A percentile compares a stretch with the other conserved stretches of the same genome.
phyloP scores from a whole-genome alignment of 1,140 invertebrate species.

The Platorchestia sp. region DNA sequence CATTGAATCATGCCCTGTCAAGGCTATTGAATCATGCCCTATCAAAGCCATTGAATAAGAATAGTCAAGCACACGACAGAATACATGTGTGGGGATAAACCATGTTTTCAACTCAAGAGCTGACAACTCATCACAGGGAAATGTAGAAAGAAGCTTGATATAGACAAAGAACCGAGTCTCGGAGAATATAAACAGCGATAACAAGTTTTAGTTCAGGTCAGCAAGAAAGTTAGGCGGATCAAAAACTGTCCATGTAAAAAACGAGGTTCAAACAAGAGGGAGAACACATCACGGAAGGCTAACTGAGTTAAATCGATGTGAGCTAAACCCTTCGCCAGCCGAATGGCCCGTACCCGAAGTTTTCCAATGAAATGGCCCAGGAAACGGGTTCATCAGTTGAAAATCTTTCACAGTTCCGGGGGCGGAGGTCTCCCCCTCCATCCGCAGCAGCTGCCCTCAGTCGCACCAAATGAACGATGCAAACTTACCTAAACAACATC shows the following conservation, averaged over 20 bases:
- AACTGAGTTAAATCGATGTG: conserved; percentile 38
- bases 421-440: neutral
- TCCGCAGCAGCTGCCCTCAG: neutral
- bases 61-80: too few relatives aligned
- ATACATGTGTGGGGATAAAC: neutral
- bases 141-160: neutral
- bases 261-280: neutral
- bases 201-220: neutral
- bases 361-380: conserved; percentile 37
- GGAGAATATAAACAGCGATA: neutral
- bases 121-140: neutral
- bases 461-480: neutral
- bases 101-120: neutral
- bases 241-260: neutral
- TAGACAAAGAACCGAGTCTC: neutral
- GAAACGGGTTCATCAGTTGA: conserved; percentile 6
- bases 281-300: conserved; percentile 12
- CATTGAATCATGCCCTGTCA: too few relatives aligned
- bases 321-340: neutral
- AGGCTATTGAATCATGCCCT: too few relatives aligned
- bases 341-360: conserved; percentile 26
- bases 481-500: neutral
- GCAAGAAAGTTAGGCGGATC: neutral
- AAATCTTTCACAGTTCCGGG: conserved; percentile 13
- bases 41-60: too few relatives aligned